A percentile compares a stretch with the other conserved stretches of the same genome.
Evolutionary conservation across 2,888 invertebrate genomes (phyloP).

Genomic region (Trichacis sp.): DNA sequence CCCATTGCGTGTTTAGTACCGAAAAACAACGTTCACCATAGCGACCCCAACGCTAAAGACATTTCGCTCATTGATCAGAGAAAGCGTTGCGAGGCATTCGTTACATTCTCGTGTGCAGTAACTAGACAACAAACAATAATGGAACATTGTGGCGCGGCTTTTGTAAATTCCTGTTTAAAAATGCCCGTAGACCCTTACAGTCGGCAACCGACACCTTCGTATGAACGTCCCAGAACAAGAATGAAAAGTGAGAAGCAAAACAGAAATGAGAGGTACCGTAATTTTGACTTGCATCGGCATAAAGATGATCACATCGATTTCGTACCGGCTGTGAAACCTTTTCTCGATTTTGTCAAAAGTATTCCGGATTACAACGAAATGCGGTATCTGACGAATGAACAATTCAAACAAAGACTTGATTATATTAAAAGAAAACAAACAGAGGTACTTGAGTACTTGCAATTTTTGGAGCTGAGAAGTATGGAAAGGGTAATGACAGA

Average conservation of each 20-base stretch:
- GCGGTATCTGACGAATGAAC: slow-evolving; percentile 80
- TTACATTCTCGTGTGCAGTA: no score
- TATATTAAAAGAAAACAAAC: slow-evolving; percentile 76
- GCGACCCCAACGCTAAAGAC: slow-evolving; percentile 21
- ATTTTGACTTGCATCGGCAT: slow-evolving; percentile 11
- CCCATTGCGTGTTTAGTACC: no score
- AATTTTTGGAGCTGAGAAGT: not conserved
- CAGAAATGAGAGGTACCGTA: slow-evolving; percentile 25
- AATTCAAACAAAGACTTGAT: slow-evolving; percentile 81
- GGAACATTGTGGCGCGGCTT: slow-evolving; percentile 75
- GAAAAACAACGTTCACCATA: slow-evolving; percentile 10
- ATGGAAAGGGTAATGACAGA: not conserved
- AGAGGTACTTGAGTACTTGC: slow-evolving; percentile 59
- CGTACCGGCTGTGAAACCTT: slow-evolving; percentile 71
- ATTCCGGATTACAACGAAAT: slow-evolving; percentile 86
- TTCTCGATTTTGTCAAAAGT: slow-evolving; percentile 81
- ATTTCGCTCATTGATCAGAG: slow-evolving; percentile 28
- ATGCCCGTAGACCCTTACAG: slow-evolving; percentile 80
- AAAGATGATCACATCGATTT: no score
- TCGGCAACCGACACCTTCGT: slow-evolving; percentile 79
- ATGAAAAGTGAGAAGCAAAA: slow-evolving; percentile 13
- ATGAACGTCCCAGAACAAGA: slow-evolving; percentile 72
- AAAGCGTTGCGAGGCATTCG: not conserved
- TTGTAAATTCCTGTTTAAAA: slow-evolving; percentile 79
- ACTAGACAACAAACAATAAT: slow-evolving; percentile 56